Percentiles rank a stretch among this genome's conserved stretches.
Evolutionary conservation across 2,797 vertebrate species (phyloP).

Genomic region (Pelodytes ibericus): DNA sequence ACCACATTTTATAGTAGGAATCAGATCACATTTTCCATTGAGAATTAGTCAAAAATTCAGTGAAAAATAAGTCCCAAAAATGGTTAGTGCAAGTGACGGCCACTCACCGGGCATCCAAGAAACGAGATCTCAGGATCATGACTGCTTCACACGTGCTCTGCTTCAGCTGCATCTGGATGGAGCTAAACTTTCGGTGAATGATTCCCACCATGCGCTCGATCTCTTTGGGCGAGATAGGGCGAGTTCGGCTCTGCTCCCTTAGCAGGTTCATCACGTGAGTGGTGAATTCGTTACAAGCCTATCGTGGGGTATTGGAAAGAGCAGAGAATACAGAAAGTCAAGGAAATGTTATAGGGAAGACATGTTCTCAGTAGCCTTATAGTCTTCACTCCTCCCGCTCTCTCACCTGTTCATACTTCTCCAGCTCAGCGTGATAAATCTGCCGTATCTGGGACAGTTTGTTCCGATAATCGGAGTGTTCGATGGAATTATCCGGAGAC

Average conservation of each 20-base stretch:
- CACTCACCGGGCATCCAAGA: constrained; percentile 87
- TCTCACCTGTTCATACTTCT: constrained; percentile 94
- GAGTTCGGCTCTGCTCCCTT: constrained; percentile 88
- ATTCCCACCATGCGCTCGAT: constrained; percentile 93
- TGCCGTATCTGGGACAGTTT: constrained; percentile 93
- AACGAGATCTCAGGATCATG: constrained; percentile 91
- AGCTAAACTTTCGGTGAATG: constrained; percentile 94
- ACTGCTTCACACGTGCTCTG: constrained; percentile 94
- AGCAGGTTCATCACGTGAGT: constrained; percentile 94
- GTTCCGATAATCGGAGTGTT: constrained; percentile 94
- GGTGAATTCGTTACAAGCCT: constrained; percentile 93
- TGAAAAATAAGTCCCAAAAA: too few relatives aligned
- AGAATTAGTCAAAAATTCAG: too few relatives aligned
- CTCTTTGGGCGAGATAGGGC: constrained; percentile 88
- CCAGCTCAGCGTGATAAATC: constrained; percentile 94
- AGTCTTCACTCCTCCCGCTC: constrained; percentile 61
- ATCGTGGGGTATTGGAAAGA: neutral
- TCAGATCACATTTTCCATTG: too few relatives aligned
- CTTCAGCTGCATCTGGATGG: constrained; percentile 93
- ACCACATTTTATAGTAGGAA: too few relatives aligned
- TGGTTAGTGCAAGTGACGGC: too few relatives aligned
- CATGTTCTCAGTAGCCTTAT: constrained; percentile 61
- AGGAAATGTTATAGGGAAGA: neutral
- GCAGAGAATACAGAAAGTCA: neutral
- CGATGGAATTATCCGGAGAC: constrained; percentile 89